Evolutionary conservation across 2,113 vertebrate genomes (phyloP), one percentile per base, ranked within the genome.

Genomic region (Ornithorhynchus anatinus): DNA sequence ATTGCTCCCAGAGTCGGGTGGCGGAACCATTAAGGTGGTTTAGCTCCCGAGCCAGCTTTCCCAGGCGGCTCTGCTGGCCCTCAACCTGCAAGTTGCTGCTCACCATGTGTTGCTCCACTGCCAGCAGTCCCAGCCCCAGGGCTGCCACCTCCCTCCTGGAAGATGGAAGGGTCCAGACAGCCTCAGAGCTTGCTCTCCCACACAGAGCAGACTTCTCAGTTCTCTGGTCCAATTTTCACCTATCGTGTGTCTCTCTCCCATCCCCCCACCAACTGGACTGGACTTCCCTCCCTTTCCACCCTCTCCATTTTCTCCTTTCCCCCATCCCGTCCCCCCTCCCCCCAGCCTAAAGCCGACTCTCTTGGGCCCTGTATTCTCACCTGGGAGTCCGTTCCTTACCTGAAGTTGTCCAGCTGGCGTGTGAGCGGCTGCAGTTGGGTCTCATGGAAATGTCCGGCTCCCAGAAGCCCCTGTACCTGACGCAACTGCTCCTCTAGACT

Each of bases 91-190:
- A 37, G 0, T 56, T 52, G 10, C 90, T 86, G 17, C 43, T 44
- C 12, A 92, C 92, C 9, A 93, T 66, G 14, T 37, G 4, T 12
- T 92, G 53, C 8, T 23, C 80, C 86, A 23, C 47, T 32, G 40
- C 22, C 36, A 86, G 88, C 58, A 93, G 70, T 22, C 83, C 87
- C 0, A 85, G 85, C 7, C 92, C 89, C 6, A 89, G 88, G 23
- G 82, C 29, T 2, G 89, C 85, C 3, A 93, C 88, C 87, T 93
- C 90, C 51, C 61, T 86, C 69, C 94, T 93, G 23, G 47, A 47
- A 81, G 5, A 38, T 7, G 11, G 23, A 19, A n/a, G n/a, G 4
- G 16, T 37, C 23, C 57, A 69, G 23, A 16, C 27, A 23, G n/a
- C n/a, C 44, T n/a, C 27, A 40, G 39, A 62, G 31, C 31, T 31